Evolutionary conservation across 2,113 vertebrate genomes (phyloP).

Genomic region (Cryptomyrus ogoouensis): DNA sequence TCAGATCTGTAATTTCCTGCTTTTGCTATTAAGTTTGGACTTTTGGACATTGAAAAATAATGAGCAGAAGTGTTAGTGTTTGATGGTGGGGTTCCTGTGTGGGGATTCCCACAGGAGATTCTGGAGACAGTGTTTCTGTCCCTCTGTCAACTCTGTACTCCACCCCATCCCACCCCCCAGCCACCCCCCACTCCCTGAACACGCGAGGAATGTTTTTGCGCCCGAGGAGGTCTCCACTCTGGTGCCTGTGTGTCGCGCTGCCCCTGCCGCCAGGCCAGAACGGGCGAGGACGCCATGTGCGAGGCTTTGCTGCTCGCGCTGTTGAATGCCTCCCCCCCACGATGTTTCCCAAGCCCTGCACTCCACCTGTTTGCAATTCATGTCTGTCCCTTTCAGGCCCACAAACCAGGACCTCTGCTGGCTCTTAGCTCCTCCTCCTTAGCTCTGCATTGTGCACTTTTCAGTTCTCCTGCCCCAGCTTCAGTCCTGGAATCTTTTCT

Average conservation of each 20-base stretch:
- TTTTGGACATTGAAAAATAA: background rate
- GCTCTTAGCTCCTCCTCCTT: background rate
- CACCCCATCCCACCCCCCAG: slow-evolving; percentile 21
- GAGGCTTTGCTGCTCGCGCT: background rate
- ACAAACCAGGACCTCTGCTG: background rate
- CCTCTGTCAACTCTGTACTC: slow-evolving; percentile 36
- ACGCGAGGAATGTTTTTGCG: slow-evolving; percentile 28
- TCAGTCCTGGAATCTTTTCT: background rate
- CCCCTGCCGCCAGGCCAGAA: background rate
- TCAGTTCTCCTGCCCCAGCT: background rate
- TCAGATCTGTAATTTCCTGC: background rate
- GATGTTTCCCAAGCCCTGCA: background rate
- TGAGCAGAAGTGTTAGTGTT: background rate
- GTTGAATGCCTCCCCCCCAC: background rate
- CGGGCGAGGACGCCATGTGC: background rate
- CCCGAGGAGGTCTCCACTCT: background rate
- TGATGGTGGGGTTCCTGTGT: slow-evolving; percentile 24
- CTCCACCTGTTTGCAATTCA: slow-evolving; percentile 12
- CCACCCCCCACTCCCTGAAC: slow-evolving; percentile 2
- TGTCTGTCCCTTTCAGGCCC: background rate
- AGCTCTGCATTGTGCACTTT: background rate
- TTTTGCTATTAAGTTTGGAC: background rate
- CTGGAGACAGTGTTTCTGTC: slow-evolving; percentile 48
- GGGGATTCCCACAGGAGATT: slow-evolving; percentile 41
- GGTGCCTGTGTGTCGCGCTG: background rate